Evolutionary conservation across 2,113 vertebrate genomes (phyloP).

Genomic region (Mobula birostris): DNA sequence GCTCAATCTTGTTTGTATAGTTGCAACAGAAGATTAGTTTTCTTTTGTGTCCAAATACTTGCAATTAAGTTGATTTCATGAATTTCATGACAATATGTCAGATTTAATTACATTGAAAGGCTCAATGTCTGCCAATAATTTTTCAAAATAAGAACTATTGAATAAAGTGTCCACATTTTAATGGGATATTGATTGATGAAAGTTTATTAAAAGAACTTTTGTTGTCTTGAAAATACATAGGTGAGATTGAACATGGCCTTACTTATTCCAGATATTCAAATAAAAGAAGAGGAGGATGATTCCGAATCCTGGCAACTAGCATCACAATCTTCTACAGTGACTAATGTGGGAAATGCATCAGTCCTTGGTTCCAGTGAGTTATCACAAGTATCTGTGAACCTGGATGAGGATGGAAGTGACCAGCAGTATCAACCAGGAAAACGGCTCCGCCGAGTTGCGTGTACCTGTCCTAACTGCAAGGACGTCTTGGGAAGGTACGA

Average conservation of each 20-base stretch:
- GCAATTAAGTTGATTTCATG: background rate
- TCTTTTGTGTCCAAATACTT: background rate
- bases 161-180: background rate
- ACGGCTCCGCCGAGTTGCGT: constrained; percentile 88
- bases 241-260: constrained; percentile 41
- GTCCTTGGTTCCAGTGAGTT: constrained; percentile 92
- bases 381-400: constrained; percentile 84
- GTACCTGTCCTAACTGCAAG: constrained; percentile 98
- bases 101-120: background rate
- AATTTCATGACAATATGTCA: background rate
- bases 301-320: constrained; percentile 93
- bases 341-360: constrained; percentile 50
- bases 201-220: background rate
- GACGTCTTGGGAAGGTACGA: constrained; percentile 90
- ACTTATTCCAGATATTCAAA: constrained; percentile 77
- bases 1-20: background rate
- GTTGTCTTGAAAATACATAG: background rate
- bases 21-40: background rate
- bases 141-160: background rate
- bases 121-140: background rate
- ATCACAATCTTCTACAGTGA: constrained; percentile 54
- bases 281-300: constrained; percentile 95
- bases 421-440: constrained; percentile 89
- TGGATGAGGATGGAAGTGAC: constrained; percentile 90
- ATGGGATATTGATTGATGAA: background rate